Conservation (phyloP, 2,113 vertebrate species). For the Prochilodus magdalenae region DNA sequence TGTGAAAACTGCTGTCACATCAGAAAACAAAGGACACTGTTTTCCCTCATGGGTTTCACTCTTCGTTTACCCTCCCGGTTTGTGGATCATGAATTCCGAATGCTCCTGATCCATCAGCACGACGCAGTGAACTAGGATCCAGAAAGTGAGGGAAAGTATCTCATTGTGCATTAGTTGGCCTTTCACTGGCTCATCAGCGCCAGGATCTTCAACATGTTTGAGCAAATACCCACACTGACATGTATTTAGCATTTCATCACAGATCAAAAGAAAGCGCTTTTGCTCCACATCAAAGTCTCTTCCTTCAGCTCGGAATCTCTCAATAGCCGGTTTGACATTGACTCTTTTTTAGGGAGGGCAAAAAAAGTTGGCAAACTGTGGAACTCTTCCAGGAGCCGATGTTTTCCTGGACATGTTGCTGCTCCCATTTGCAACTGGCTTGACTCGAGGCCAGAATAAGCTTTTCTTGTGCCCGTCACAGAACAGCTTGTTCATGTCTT, state of each 20-base stretch:
- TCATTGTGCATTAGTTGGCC: neutral
- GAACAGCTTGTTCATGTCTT: slow-evolving; percentile 37
- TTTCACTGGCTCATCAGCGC: slow-evolving; percentile 31
- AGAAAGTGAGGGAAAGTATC: neutral
- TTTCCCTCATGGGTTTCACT: too few species aligned
- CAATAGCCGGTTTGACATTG: slow-evolving; percentile 54
- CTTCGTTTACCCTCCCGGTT: too few species aligned
- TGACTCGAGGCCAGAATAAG: slow-evolving; percentile 48
- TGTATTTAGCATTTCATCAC: slow-evolving; percentile 54
- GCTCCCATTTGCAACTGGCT: slow-evolving; percentile 35
- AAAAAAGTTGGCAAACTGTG: slow-evolving; percentile 53
- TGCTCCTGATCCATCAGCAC: too few species aligned
- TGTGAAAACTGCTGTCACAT: too few species aligned
- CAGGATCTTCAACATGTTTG: slow-evolving; percentile 49
- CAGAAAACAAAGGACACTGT: too few species aligned
- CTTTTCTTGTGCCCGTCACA: slow-evolving; percentile 37
- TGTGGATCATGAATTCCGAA: too few species aligned
- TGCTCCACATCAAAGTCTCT: slow-evolving; percentile 56
- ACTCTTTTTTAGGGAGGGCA: slow-evolving; percentile 37
- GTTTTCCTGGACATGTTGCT: slow-evolving; percentile 26
- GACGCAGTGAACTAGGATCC: neutral
- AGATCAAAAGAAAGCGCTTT: slow-evolving; percentile 58
- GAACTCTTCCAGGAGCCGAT: slow-evolving; percentile 15
- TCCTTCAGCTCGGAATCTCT: slow-evolving; percentile 49
- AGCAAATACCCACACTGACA: slow-evolving; percentile 55